Base-by-base conservation (phyloP, 2,113 vertebrate species). In the Myanophis thanlyinensis region DNA sequence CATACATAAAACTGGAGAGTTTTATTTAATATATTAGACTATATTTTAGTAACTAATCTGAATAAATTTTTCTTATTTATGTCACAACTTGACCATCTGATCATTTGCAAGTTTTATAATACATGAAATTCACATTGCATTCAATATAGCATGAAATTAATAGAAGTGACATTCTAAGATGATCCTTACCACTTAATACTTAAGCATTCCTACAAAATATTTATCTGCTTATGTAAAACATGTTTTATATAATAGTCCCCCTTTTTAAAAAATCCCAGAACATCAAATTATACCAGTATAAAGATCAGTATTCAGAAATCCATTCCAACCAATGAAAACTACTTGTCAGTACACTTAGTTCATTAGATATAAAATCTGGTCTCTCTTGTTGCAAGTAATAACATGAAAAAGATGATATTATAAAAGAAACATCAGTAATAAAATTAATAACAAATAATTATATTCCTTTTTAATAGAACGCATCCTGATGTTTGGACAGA, bases 401-500 rank as follows among this genome's bases (percentile, higher is more conserved):
- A 89, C 18, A 97, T 97, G 97, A 97, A 97, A 97, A 94, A 97
- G 96, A 97, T 96, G 96, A 97, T 95, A 97, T 88, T 95, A 94
- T 93, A 94, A 97, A 93, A 96, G 94, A 97, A 96, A 35, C 40
- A 96, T 51, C 90, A 59, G 95, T 96, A 97, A 51, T 92, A 95
- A 96, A 95, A 93, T 91, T 93, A 95, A 90, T 97, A 97, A 97
- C 96, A 97, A 96, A 94, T 97, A 95, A 95, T 97, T 94, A 96
- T 96, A 96, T 96, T 90, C 95, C 97, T 97, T 97, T 97, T 96
- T 93, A 98, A 97, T 96, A 97, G 97, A 96, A 96, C 97, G 95
- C 95, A 97, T 94, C 13, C 22, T 96, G 94, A 96, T 97, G 96
- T 98, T 97, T 97, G 97, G 84, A 93, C 95, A 97, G 97, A 97